phyloP scores from a whole-genome alignment of 2,888 invertebrate species.

The Nasonia oneida region DNA sequence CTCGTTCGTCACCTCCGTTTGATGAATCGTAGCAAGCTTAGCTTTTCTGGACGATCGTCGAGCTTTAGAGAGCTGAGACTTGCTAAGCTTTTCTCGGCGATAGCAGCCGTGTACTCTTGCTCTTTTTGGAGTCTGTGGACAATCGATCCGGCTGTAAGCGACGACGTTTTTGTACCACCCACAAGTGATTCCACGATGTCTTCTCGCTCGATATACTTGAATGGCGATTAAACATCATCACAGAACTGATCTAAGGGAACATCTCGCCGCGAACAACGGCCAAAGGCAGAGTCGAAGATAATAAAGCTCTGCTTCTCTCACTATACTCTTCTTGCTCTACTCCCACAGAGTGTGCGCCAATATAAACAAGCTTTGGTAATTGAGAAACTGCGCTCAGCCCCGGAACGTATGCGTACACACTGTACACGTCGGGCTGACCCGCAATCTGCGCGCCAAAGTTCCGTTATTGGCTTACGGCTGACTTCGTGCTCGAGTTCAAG shows the following conservation, averaged over 20 bases:
- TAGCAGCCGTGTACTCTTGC: not conserved
- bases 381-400: conserved; percentile 37
- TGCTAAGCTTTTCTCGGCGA: not conserved
- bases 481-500: conserved; percentile 21
- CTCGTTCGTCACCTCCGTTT: not conserved
- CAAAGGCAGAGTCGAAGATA: not conserved
- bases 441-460: conserved; percentile 46
- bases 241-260: too few relatives aligned
- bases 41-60: not conserved
- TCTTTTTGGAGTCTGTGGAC: not conserved
- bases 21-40: not conserved
- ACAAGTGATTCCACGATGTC: not conserved
- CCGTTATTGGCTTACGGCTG: conserved; percentile 53
- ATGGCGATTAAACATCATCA: too few relatives aligned
- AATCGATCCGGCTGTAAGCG: not conserved
- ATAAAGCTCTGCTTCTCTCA: not conserved
- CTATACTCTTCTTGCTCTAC: not conserved
- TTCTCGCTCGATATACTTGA: too few relatives aligned
- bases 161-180: not conserved
- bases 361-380: conserved; percentile 42
- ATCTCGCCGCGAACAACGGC: too few relatives aligned
- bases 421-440: not conserved
- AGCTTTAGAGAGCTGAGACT: not conserved
- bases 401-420: conserved; percentile 1
- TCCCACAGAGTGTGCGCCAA: not conserved